phyloP scores from a whole-genome alignment of 2,888 invertebrate species.

The Thereva nobilitata region DNA sequence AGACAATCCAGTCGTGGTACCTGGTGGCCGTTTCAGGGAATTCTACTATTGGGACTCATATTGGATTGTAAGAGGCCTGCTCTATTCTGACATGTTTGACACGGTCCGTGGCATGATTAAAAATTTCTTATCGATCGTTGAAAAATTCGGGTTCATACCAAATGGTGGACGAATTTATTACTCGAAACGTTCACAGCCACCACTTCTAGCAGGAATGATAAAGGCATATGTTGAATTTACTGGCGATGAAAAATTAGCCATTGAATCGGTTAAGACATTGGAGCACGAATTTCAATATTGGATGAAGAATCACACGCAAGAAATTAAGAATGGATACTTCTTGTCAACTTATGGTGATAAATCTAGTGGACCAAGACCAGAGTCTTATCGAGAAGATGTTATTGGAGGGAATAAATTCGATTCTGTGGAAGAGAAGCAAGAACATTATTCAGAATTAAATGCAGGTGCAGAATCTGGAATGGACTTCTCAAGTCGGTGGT shows the following conservation, averaged over 20 bases:
- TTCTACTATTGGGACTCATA: slow-evolving; percentile 97
- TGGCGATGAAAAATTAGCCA: slow-evolving; percentile 69
- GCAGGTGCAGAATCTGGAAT: slow-evolving; percentile 94
- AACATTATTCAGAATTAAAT: slow-evolving; percentile 80
- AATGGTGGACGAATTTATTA: slow-evolving; percentile 93
- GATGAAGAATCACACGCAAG: slow-evolving; percentile 72
- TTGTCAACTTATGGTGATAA: slow-evolving; percentile 75
- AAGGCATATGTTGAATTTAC: slow-evolving; percentile 75
- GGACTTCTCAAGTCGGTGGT: slow-evolving; percentile 95
- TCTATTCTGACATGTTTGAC: slow-evolving; percentile 79
- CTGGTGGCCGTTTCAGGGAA: slow-evolving; percentile 87
- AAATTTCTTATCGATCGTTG: slow-evolving; percentile 82
- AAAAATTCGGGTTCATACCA: slow-evolving; percentile 79
- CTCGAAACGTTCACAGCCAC: slow-evolving; percentile 79
- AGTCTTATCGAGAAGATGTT: slow-evolving; percentile 82
- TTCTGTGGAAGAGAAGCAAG: slow-evolving; percentile 64
- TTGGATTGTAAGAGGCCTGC: slow-evolving; percentile 87
- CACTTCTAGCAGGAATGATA: slow-evolving; percentile 81
- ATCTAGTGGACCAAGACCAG: slow-evolving; percentile 83
- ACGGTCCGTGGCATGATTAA: slow-evolving; percentile 83
- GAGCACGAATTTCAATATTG: slow-evolving; percentile 85
- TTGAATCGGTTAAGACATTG: slow-evolving; percentile 65
- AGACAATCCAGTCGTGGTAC: slow-evolving; percentile 82
- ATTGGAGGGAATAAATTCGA: slow-evolving; percentile 63
- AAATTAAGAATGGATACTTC: slow-evolving; percentile 65